Conservation (phyloP, 2,113 vertebrate species). For the Oryctolagus cuniculus region DNA sequence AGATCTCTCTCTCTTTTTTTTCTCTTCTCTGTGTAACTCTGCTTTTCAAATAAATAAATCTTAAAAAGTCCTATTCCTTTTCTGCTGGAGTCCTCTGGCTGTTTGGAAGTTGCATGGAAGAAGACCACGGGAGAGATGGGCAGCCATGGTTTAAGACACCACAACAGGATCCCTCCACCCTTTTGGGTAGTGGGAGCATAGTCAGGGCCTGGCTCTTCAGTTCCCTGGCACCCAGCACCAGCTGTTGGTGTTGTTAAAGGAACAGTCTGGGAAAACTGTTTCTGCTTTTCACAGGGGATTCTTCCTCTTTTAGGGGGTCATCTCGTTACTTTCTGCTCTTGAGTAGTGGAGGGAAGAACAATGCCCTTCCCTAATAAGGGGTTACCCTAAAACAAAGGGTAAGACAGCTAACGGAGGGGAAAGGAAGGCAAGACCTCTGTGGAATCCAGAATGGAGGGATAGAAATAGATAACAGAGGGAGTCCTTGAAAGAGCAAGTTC, state of each 20-base stretch:
- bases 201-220: neutral
- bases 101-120: neutral
- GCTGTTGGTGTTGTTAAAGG: constrained; percentile 7
- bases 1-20: too few relatives aligned
- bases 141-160: neutral
- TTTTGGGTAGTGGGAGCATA: neutral
- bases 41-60: too few relatives aligned
- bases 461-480: neutral
- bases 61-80: neutral
- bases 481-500: constrained; percentile 40
- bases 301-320: neutral
- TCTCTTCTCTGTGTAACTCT: too few relatives aligned
- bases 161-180: neutral
- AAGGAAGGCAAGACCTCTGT: constrained; percentile 42
- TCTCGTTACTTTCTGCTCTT: constrained; percentile 29
- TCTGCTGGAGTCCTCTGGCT: neutral
- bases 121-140: neutral
- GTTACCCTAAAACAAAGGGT: constrained; percentile 12
- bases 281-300: neutral
- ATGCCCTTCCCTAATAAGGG: neutral
- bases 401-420: neutral
- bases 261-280: neutral
- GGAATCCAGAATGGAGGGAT: neutral
- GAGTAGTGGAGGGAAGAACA: neutral
- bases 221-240: neutral